Evolutionary conservation across 2,888 invertebrate species (phyloP), one percentile per base, ranked within the genome.

Genomic region (Creontiades dilutus): DNA sequence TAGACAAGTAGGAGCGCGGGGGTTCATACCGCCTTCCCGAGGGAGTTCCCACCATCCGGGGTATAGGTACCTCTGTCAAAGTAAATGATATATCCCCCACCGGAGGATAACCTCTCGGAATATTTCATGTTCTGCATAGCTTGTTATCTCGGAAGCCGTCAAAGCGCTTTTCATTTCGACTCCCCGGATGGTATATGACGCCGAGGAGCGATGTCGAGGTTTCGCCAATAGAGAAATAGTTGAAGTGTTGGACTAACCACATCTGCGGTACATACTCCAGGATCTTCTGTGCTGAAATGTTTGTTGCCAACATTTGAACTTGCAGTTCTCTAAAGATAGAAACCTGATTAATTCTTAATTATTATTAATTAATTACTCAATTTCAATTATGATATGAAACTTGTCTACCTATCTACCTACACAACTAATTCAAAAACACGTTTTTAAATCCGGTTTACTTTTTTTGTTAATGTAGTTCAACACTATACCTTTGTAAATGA

Each of bases 61-160:
- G 55, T 52, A 46, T 85, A 68, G 85, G 85, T 85, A 68, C 85
- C 85, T 28, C 61, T 61, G 85, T 85, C 85, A 85, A 85, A 85
- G 85, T 85, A 85, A 85, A 68, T 85, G 85, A 85, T 85, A 85
- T 61, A 85, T 85, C 85, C 85, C 19, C 61, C 85, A 23, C 68
- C 48, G 47, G 68, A 85, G 85, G 85, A 68, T 57, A 85, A 85
- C 28, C 57, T 27, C 85, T 61, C 85, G 28, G 61, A 61, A 48
- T 47, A 85, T 85, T 82, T 82, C 82, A 52, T 82, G 23, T 68
- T 37, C 52, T 55, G 48, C 55, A 55, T 55, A 52, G 82, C 82
- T 82, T 52, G 82, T 82, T 82, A 82, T 82, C 82, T 27, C 80
- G 46, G 19, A 37, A 47, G 46, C 46, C 80, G 28, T 80, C 80